Evolutionary conservation across 1,140 invertebrate genomes (phyloP), one percentile per base, ranked within the genome.

Genomic region (Periplaneta americana): DNA sequence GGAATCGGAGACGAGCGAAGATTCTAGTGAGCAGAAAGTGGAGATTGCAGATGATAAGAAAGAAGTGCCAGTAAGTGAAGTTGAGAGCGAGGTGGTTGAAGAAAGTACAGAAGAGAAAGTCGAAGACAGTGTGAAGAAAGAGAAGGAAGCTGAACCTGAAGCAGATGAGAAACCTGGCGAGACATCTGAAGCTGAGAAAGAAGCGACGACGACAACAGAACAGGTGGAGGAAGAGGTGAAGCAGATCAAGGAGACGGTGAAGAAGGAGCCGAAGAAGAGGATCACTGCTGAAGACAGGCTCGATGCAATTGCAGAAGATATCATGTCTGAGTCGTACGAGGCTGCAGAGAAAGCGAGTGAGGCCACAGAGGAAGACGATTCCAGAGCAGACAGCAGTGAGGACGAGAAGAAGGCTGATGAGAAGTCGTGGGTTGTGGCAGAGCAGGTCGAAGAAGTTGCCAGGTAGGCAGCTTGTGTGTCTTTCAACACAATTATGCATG

Each of bases 341-440:
- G 85, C 84, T 9, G 48, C 13, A 5, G 28, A 22, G 66, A 84
- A 85, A 76, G 82, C 79, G 17, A 57, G 48, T 13, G 83, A 86
- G 75, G 39, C 84, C 32, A 84, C 82, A 35, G 84, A 85, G 37
- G 83, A 85, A 66, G 48, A 66, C 9, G 48, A 66, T n/a, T 66
- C 48, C 0, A 22, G 11, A n/a, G 48, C 48, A n/a, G 48, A 66
- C 6, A 66, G 48, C 48, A 66, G 48, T 28, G 48, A 66, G 48
- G 48, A 66, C 28, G 48, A 66, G n/a, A 66, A 66, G n/a, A 66
- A 66, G 28, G 13, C 22, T 28, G 48, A 28, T n/a, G n/a, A 66
- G 48, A 66, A 66, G 48, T 2, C 39, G 4, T 48, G 39, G 39
- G 3, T 18, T 48, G 48, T 6, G 48, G 48, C 22, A 13, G 48